These are phyloP conservation scores for Drosophila percnosoma DNA, from an alignment of 2,888 invertebrate genomes.

Conservation along the genomic window DNA sequence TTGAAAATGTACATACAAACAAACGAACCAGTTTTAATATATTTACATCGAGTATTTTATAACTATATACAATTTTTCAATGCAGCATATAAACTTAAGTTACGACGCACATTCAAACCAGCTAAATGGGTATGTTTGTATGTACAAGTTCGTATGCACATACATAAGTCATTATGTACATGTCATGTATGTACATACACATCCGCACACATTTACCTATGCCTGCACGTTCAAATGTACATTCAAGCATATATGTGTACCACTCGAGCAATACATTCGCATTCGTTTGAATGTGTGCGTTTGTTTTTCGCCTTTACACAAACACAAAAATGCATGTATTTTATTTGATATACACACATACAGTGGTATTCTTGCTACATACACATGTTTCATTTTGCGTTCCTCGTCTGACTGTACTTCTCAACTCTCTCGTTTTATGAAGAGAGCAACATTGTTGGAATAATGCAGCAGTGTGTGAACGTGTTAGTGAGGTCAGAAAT, in stretches of 20 bases:
- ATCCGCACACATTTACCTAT: conserved; percentile 30
- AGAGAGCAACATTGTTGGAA: conserved; percentile 61
- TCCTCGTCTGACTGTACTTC: conserved; percentile 76
- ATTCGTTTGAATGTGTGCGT: conserved; percentile 39
- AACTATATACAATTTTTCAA: not conserved
- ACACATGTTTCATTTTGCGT: conserved; percentile 76
- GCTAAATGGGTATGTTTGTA: conserved; percentile 14
- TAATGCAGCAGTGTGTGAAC: conserved; percentile 66
- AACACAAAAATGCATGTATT: conserved; percentile 60
- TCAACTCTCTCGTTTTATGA: conserved; percentile 59
- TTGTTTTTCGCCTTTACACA: conserved; percentile 61
- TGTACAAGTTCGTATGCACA: conserved; percentile 1
- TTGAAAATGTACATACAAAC: conserved; percentile 1
- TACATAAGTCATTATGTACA: conserved; percentile 10
- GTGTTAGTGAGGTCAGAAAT: conserved; percentile 72
- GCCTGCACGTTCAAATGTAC: conserved; percentile 27
- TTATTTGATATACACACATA: conserved; percentile 61
- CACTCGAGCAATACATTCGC: conserved; percentile 46
- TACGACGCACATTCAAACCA: conserved; percentile 9
- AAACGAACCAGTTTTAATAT: conserved; percentile 14
- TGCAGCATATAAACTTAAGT: not conserved
- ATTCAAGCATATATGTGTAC: conserved; percentile 37
- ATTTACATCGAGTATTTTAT: conserved; percentile 7
- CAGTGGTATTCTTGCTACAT: conserved; percentile 56
- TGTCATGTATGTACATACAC: conserved; percentile 1